These are phyloP conservation scores for Synergus gifuensis DNA, from an alignment of 2,888 invertebrate genomes.

Conservation along the genomic window DNA sequence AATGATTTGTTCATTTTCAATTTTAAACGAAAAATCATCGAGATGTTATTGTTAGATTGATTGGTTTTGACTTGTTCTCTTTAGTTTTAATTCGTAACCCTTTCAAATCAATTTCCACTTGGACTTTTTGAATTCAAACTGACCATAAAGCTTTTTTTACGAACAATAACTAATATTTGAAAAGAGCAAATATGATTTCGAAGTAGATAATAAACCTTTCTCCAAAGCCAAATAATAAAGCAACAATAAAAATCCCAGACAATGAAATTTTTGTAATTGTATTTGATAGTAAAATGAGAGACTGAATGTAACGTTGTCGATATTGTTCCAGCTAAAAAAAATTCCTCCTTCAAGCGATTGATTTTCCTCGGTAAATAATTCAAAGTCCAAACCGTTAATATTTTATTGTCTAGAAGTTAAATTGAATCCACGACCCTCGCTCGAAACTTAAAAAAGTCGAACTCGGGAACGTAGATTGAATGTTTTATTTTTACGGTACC, in stretches of 20 bases:
- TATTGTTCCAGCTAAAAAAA: background rate
- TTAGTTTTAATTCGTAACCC: background rate
- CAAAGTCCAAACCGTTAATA: constrained; percentile 35
- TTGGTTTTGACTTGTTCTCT: too few species aligned
- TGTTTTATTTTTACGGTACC: constrained; percentile 35
- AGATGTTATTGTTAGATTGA: too few species aligned
- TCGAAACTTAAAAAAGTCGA: constrained; percentile 39
- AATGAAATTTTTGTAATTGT: background rate
- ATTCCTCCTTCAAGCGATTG: constrained; percentile 12
- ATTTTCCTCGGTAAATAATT: constrained; percentile 36
- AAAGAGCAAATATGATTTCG: background rate
- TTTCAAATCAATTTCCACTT: too few species aligned
- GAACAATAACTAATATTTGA: background rate
- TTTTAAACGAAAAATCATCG: too few species aligned
- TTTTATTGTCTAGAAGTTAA: constrained; percentile 41
- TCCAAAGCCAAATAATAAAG: background rate
- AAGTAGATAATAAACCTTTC: background rate
- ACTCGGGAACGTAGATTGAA: constrained; percentile 36
- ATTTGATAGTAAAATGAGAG: background rate
- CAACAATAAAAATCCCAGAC: background rate
- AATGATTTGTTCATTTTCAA: too few species aligned
- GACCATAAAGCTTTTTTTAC: background rate
- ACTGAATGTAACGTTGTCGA: background rate
- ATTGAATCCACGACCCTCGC: constrained; percentile 38
- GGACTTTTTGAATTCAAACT: background rate